phyloP scores from a whole-genome alignment of 2,797 vertebrate species.

The Chaenodraco wilsoni region DNA sequence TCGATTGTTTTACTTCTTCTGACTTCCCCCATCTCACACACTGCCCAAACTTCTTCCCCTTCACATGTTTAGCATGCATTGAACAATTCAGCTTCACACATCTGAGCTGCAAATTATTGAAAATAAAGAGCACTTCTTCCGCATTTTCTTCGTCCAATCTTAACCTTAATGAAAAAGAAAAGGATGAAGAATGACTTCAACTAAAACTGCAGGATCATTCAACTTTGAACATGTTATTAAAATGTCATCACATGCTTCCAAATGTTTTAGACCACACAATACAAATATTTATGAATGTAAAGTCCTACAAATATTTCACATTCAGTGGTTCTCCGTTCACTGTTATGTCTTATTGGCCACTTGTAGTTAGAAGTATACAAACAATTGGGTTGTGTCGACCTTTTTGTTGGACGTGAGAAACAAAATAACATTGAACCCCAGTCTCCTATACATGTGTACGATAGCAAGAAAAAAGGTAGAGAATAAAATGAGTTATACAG shows the following conservation, averaged over 20 bases:
- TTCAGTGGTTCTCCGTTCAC: constrained; percentile 53
- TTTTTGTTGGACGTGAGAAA: not conserved
- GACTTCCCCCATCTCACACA: constrained; percentile 84
- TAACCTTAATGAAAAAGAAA: constrained; percentile 99
- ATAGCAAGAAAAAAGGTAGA: not conserved
- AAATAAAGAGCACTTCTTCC: constrained; percentile 98
- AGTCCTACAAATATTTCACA: constrained; percentile 41
- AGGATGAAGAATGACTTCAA: constrained; percentile 94
- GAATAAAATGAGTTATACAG: not conserved
- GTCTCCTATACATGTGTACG: not conserved
- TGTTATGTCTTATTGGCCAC: constrained; percentile 5
- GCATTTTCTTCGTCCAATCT: constrained; percentile 98
- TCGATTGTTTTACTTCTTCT: constrained; percentile 91
- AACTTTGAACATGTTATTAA: constrained; percentile 57
- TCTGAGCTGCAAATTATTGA: constrained; percentile 98
- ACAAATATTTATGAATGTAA: constrained; percentile 25
- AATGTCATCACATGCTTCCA: constrained; percentile 52
- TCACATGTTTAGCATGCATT: constrained; percentile 93
- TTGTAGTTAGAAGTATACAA: not conserved
- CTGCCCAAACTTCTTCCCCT: constrained; percentile 82
- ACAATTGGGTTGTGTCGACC: not conserved
- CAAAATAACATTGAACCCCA: not conserved
- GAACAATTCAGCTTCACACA: constrained; percentile 98
- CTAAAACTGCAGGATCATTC: constrained; percentile 72
- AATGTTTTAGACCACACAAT: constrained; percentile 35